These are phyloP conservation scores for Dromius quadrimaculatus DNA, from an alignment of 2,888 invertebrate species.

Conservation along the genomic window DNA sequence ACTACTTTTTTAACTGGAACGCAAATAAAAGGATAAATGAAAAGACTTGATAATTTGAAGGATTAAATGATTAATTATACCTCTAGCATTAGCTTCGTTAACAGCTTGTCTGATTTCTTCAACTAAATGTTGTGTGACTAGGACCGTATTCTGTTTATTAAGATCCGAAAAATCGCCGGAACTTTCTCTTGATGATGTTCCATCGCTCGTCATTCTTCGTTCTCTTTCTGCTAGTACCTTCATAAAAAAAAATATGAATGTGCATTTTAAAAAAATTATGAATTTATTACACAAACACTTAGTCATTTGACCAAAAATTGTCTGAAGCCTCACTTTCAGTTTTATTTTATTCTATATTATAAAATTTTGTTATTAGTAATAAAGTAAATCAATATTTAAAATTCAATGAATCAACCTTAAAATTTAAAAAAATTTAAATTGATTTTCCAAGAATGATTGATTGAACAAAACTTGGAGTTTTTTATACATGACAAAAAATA, in stretches of 20 bases:
- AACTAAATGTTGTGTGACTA: constrained; percentile 83
- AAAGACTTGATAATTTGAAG: not conserved
- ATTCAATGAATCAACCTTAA: too few relatives aligned
- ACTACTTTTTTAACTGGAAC: constrained; percentile 75
- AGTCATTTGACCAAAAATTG: too few relatives aligned
- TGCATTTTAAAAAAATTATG: not conserved
- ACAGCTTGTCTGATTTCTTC: constrained; percentile 91
- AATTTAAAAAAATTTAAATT: too few relatives aligned
- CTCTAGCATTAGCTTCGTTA: constrained; percentile 89
- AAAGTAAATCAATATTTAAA: too few relatives aligned
- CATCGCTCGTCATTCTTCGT: constrained; percentile 73
- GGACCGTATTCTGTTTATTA: constrained; percentile 74
- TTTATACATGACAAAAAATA: too few relatives aligned
- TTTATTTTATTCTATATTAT: too few relatives aligned
- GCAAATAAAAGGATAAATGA: not conserved
- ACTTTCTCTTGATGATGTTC: constrained; percentile 70
- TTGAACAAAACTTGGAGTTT: too few relatives aligned
- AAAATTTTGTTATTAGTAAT: too few relatives aligned
- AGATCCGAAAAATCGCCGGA: constrained; percentile 75
- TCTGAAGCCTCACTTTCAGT: too few relatives aligned
- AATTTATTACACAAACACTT: not conserved
- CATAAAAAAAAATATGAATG: constrained; percentile 6
- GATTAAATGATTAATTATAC: too few relatives aligned
- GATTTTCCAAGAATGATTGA: too few relatives aligned
- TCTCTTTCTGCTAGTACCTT: constrained; percentile 84